Percentiles rank a stretch among this genome's conserved stretches.
Conservation (phyloP, 64 coral and sea anemone genomes). For the Catalaphyllia jardinei region DNA sequence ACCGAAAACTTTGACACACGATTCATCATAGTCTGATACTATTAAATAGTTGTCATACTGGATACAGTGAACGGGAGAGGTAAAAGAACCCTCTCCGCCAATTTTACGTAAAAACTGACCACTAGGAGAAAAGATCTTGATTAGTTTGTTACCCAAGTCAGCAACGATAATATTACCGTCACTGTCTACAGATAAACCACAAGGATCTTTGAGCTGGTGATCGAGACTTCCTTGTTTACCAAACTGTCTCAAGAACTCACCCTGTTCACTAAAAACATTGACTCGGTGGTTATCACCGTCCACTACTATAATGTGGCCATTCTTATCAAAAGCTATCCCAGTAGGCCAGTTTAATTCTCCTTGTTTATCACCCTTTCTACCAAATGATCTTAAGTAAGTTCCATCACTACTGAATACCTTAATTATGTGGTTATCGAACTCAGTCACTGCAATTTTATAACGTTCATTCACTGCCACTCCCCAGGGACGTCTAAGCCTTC, state of each 20-base stretch:
- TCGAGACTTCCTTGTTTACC: background rate
- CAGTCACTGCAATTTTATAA: slow-evolving; percentile 42
- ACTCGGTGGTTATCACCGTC: background rate
- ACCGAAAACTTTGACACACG: background rate
- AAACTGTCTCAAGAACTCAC: background rate
- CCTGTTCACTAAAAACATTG: background rate
- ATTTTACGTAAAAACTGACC: background rate
- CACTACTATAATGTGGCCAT: background rate
- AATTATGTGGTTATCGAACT: slow-evolving; percentile 23
- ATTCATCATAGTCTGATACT: too few relatives aligned
- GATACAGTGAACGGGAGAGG: background rate
- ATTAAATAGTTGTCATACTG: background rate
- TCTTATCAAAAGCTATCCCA: background rate
- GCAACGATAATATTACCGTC: background rate
- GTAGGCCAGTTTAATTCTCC: background rate
- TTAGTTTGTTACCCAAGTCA: background rate
- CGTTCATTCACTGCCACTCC: slow-evolving; percentile 29
- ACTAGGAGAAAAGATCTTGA: background rate
- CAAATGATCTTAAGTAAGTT: slow-evolving; percentile 45
- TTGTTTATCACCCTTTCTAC: background rate
- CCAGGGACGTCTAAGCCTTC: background rate
- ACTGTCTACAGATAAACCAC: background rate
- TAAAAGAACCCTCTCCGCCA: background rate
- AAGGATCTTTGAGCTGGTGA: background rate
- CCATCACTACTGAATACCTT: slow-evolving; percentile 46